phyloP scores from a whole-genome alignment of 1,140 invertebrate species.

The Camponotus floridanus region DNA sequence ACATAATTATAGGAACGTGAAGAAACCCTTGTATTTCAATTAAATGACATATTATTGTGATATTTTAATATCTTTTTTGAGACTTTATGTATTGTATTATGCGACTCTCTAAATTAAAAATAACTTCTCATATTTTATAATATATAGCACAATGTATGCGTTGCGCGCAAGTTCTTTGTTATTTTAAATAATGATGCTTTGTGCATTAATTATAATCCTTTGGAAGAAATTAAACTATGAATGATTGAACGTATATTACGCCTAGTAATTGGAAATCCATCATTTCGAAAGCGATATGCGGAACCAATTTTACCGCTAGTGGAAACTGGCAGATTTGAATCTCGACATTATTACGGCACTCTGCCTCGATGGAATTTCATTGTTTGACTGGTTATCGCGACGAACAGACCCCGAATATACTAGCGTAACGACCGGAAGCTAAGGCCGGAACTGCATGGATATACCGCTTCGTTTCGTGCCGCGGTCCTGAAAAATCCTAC shows the following conservation, averaged over 20 bases:
- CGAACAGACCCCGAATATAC: conserved; percentile 53
- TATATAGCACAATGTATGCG: conserved; percentile 26
- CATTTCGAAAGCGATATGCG: conserved; percentile 30
- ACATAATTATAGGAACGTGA: neutral
- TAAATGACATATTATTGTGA: conserved; percentile 18
- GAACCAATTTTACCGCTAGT: conserved; percentile 38
- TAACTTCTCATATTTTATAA: conserved; percentile 37
- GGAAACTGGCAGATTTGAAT: conserved; percentile 49
- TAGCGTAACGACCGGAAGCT: conserved; percentile 80
- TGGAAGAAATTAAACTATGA: conserved; percentile 50
- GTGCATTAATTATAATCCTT: conserved; percentile 24
- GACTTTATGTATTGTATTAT: neutral
- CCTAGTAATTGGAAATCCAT: conserved; percentile 26
- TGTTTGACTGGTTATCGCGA: conserved; percentile 74
- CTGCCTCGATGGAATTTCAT: conserved; percentile 59
- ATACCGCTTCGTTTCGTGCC: conserved; percentile 69
- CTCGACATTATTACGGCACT: conserved; percentile 46
- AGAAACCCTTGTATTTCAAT: neutral
- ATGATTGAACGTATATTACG: neutral
- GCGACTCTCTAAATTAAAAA: neutral
- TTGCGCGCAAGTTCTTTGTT: neutral
- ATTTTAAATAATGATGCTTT: conserved; percentile 12
- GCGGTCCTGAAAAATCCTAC: conserved; percentile 76
- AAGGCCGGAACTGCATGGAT: conserved; percentile 80
- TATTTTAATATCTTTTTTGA: neutral